A percentile compares a stretch with the other conserved stretches of the same genome.
Conservation (phyloP, 2,888 invertebrate genomes). For the Drosophila falleni region DNA sequence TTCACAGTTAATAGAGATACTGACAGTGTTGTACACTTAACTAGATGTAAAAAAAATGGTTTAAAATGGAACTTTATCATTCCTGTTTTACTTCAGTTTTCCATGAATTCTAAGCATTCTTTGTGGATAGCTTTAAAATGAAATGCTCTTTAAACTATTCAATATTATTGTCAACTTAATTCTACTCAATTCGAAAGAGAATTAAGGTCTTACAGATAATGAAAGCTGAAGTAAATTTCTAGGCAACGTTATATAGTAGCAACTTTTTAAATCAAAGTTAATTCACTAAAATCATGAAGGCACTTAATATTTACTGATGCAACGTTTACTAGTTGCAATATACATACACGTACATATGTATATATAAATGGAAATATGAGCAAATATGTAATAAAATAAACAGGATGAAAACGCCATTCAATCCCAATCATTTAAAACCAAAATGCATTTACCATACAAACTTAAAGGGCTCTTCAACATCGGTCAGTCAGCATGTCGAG, state of each 20-base stretch:
- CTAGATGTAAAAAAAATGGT: not conserved
- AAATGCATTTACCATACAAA: constrained; percentile 44
- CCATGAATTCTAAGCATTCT: not conserved
- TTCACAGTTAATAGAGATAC: not conserved
- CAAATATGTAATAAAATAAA: constrained; percentile 27
- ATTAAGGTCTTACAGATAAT: not conserved
- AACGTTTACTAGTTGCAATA: constrained; percentile 8
- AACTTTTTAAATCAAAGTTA: not conserved
- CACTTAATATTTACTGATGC: constrained; percentile 15
- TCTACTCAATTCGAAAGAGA: not conserved
- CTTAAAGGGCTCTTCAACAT: constrained; percentile 40
- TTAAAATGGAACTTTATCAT: not conserved
- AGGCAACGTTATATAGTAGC: not conserved
- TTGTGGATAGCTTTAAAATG: not conserved
- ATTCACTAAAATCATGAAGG: constrained; percentile 3
- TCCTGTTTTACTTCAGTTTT: not conserved
- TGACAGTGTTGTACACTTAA: not conserved
- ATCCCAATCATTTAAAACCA: constrained; percentile 40
- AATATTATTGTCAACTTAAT: not conserved
- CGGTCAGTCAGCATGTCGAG: constrained; percentile 37
- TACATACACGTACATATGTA: not conserved
- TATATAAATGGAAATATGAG: constrained; percentile 12
- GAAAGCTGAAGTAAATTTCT: not conserved
- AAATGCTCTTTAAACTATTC: not conserved
- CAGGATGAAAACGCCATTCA: constrained; percentile 23